Conservation (phyloP, 2,888 invertebrate genomes). For the Andrena bicolor region DNA sequence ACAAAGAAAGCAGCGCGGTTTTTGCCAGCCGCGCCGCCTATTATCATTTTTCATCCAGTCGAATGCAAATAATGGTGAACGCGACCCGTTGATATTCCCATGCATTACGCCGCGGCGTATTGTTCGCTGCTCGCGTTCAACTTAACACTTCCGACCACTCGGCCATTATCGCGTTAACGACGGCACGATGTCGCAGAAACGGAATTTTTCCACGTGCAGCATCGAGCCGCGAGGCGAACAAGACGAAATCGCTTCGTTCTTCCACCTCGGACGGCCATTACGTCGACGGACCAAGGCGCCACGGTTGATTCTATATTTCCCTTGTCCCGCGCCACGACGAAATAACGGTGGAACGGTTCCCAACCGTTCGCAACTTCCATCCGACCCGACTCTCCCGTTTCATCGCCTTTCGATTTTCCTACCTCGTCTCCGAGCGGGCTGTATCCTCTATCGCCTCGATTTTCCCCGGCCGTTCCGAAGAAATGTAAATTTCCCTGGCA, state of each 20-base stretch:
- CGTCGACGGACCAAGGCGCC: background rate
- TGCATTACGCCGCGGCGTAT: constrained; percentile 44
- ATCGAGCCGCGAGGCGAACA: background rate
- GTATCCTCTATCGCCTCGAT: constrained; percentile 48
- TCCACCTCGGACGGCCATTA: background rate
- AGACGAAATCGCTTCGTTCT: background rate
- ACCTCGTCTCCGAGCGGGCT: constrained; percentile 32
- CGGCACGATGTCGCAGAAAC: background rate
- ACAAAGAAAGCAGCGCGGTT: constrained; percentile 43
- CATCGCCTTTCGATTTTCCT: constrained; percentile 48
- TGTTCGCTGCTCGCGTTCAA: constrained; percentile 9
- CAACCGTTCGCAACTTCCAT: background rate
- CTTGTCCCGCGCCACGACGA: background rate
- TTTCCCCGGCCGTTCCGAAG: constrained; percentile 57
- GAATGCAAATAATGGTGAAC: constrained; percentile 61
- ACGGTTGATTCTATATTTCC: constrained; percentile 12
- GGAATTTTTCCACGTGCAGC: background rate
- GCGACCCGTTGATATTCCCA: constrained; percentile 57
- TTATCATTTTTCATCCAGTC: constrained; percentile 65
- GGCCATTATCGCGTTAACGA: constrained; percentile 21
- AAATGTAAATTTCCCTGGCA: constrained; percentile 80
- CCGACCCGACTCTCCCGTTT: constrained; percentile 1
- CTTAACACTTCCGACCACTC: constrained; percentile 18
- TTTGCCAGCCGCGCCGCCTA: constrained; percentile 51
- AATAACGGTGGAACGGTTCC: constrained; percentile 2